Percentiles rank a stretch among this genome's conserved stretches.
Conservation (phyloP, 2,113 vertebrate genomes). For the Butastur rufipennis region DNA sequence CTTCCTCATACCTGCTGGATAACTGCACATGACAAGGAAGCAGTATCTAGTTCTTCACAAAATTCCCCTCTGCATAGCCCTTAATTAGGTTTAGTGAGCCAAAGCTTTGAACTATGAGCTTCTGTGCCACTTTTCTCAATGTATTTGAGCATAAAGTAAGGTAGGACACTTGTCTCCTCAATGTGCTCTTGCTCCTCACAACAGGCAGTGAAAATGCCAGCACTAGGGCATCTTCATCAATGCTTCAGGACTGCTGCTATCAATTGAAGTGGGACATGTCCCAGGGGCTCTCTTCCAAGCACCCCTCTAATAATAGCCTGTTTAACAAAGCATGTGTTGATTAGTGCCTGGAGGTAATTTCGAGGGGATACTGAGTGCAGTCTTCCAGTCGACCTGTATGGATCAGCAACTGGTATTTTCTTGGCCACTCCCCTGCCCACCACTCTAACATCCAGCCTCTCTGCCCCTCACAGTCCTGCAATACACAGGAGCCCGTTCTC, state of each 20-base stretch:
- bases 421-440: not conserved
- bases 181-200: not conserved
- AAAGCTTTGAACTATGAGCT: not conserved
- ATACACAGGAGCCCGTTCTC: fast-evolving
- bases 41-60: not conserved
- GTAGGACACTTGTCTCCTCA: not conserved
- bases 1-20: not conserved
- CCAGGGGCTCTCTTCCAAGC: not conserved
- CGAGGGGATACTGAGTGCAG: not conserved
- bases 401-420: not conserved
- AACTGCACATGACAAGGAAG: not conserved
- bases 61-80: not conserved
- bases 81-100: not conserved
- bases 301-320: conserved; percentile 5
- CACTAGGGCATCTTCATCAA: not conserved
- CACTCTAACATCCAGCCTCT: not conserved
- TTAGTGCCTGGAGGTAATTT: not conserved
- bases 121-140: not conserved
- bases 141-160: not conserved
- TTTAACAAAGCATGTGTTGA: not conserved
- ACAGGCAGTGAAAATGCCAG: not conserved
- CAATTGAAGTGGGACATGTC: not conserved
- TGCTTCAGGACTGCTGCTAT: not conserved
- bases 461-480: not conserved
- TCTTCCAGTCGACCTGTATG: not conserved